Conservation (phyloP, 2,888 invertebrate genomes). For the Apotomis turbidana region DNA sequence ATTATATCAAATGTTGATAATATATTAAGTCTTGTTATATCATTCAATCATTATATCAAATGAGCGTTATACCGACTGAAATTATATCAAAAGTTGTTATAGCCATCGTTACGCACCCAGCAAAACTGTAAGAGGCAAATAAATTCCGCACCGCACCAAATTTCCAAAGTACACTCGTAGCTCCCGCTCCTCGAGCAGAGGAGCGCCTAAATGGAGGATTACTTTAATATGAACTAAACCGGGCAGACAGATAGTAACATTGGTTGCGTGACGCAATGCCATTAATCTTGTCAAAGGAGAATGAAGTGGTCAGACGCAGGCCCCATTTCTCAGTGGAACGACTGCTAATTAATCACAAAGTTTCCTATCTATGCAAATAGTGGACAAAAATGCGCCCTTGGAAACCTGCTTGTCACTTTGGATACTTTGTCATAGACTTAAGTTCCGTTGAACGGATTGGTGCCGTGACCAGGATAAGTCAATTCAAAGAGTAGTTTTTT, state of each 20-base stretch:
- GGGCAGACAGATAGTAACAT: constrained; percentile 34
- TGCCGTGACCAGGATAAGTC: neutral
- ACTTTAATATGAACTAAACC: constrained; percentile 35
- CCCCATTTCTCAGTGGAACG: constrained; percentile 40
- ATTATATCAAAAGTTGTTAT: too few relatives aligned
- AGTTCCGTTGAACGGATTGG: neutral
- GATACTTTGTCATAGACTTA: constrained; percentile 11
- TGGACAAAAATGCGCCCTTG: constrained; percentile 30
- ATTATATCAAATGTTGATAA: too few relatives aligned
- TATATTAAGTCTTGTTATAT: too few relatives aligned
- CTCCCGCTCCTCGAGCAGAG: neutral
- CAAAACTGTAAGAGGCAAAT: too few relatives aligned
- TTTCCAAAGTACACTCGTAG: neutral
- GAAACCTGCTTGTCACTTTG: constrained; percentile 25
- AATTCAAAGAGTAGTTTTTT: neutral
- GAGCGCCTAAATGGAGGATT: constrained; percentile 6
- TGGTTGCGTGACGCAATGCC: constrained; percentile 39
- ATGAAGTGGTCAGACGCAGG: constrained; percentile 42
- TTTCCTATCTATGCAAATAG: constrained; percentile 41
- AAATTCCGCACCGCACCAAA: too few relatives aligned
- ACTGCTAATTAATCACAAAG: constrained; percentile 39
- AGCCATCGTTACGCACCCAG: too few relatives aligned
- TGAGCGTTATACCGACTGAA: too few relatives aligned
- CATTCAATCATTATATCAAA: too few relatives aligned
- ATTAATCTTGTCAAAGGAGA: constrained; percentile 43